These are phyloP conservation scores for Neosilurus mollespiculum DNA, from an alignment of 2,797 vertebrate genomes.

Conservation along the genomic window DNA sequence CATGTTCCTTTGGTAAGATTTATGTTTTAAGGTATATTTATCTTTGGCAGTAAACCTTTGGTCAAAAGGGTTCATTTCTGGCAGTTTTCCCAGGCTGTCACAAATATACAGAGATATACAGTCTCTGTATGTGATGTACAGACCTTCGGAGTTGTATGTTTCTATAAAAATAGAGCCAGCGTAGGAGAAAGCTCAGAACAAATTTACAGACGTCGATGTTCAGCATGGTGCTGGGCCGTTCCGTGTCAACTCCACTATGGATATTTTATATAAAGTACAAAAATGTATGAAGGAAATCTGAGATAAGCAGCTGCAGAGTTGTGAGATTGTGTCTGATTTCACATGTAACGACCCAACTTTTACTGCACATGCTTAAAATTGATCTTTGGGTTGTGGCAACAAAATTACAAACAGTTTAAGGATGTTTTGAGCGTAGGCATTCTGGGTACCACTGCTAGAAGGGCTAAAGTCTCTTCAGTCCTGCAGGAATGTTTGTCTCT, in stretches of 20 bases:
- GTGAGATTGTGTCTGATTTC: too few species aligned
- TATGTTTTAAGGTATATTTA: not conserved
- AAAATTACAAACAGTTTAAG: not conserved
- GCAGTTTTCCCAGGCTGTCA: not conserved
- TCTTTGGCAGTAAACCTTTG: not conserved
- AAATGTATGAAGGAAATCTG: too few species aligned
- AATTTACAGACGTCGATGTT: not conserved
- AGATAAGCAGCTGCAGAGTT: too few species aligned
- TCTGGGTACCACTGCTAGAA: not conserved
- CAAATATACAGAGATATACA: not conserved
- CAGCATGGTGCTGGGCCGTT: too few species aligned
- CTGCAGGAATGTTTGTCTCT: not conserved
- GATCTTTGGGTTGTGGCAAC: not conserved
- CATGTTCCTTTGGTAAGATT: not conserved
- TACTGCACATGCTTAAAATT: not conserved
- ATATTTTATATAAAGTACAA: too few species aligned
- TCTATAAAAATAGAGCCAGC: not conserved
- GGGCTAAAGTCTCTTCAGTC: not conserved
- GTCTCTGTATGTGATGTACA: not conserved
- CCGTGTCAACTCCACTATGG: too few species aligned
- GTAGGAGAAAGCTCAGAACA: not conserved
- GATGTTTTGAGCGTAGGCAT: not conserved
- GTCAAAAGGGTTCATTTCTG: not conserved
- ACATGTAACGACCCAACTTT: too few species aligned
- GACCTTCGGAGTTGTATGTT: not conserved